Evolutionary conservation across 1,140 invertebrate genomes (phyloP), one percentile per base, ranked within the genome.

Genomic region (Sarcophaga peregrina): DNA sequence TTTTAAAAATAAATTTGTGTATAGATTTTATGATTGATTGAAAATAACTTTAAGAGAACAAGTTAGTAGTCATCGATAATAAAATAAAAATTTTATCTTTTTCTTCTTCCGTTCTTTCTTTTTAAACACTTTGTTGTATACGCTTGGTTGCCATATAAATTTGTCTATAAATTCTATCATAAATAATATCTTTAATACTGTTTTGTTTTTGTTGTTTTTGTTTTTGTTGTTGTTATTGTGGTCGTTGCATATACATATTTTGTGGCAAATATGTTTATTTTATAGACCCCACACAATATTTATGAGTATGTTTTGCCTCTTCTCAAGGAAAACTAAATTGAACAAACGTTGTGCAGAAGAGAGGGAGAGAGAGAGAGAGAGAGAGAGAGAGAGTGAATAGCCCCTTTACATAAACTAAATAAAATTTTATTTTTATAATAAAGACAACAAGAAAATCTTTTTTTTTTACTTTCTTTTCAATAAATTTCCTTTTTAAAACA

Each of bases 11-110:
- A n/a, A 58, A 58, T 58, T 58, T 58, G 4, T 72, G 20, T 72
- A 9, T 72, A 25, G 62, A 25, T 78, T 78, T 78, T 78, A 78
- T 78, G 75, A 78, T 78, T 78, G 75, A 78, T 78, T 50, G 75
- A 52, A 78, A 78, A 78, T 78, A 78, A 78, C 47, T 50, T 50
- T 78, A n/a, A 78, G 50, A 47, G 75, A 37, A 78, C 47, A 78
- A 50, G 8, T 52, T 78, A 78, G 75, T 50, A 50, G 46, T 52
- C 47, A 78, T 52, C 48, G 47, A 78, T 52, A 78, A 78, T 17
- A 78, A 50, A 68, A 17, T 20, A n/a, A 68, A 17, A 68, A 68
- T 20, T 68, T 8, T 20, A 25, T 17, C 0, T 7, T 25, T 7
- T 68, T 37, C 25, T 37, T 37, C 4, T 37, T 37, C 25, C 4